Evolutionary conservation across 2,113 vertebrate species (phyloP).

Genomic region (Pygoscelis antarcticus): DNA sequence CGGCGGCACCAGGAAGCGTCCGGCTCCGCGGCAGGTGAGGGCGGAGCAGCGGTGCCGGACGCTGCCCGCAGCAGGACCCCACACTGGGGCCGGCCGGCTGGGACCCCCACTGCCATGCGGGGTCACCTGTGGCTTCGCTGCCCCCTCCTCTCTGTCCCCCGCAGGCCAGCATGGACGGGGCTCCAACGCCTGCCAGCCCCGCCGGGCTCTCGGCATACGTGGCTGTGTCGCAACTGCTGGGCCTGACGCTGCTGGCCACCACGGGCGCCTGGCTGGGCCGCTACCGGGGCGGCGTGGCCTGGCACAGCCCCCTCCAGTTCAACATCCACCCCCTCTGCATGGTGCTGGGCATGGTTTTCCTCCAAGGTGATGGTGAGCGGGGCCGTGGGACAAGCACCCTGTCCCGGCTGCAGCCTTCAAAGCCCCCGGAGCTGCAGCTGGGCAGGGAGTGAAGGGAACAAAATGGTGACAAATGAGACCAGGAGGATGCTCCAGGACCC

Average conservation of each 20-base stretch:
- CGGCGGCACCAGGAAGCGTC: background rate
- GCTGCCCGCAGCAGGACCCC: background rate
- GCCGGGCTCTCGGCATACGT: slow-evolving; percentile 76
- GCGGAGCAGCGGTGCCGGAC: background rate
- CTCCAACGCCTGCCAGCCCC: background rate
- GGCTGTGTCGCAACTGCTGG: slow-evolving; percentile 85
- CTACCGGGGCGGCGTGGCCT: slow-evolving; percentile 86
- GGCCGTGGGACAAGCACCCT: accelerated
- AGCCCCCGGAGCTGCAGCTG: accelerated
- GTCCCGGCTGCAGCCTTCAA: background rate
- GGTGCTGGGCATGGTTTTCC: slow-evolving; percentile 90
- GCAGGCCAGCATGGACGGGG: slow-evolving; percentile 76
- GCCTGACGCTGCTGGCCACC: slow-evolving; percentile 80
- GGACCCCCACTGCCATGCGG: background rate
- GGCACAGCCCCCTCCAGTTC: slow-evolving; percentile 85
- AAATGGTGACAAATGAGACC: accelerated
- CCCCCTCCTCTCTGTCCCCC: background rate
- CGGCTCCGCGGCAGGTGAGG: background rate
- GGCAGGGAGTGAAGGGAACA: background rate
- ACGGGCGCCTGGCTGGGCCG: slow-evolving; percentile 90
- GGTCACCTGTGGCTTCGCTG: background rate
- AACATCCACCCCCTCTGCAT: slow-evolving; percentile 94
- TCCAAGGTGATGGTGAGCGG: slow-evolving; percentile 92
- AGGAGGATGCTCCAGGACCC: background rate
- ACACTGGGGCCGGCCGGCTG: background rate